Evolutionary conservation across 2,797 vertebrate genomes (phyloP), one percentile per base, ranked within the genome.

Genomic region (Xerus rutilus): DNA sequence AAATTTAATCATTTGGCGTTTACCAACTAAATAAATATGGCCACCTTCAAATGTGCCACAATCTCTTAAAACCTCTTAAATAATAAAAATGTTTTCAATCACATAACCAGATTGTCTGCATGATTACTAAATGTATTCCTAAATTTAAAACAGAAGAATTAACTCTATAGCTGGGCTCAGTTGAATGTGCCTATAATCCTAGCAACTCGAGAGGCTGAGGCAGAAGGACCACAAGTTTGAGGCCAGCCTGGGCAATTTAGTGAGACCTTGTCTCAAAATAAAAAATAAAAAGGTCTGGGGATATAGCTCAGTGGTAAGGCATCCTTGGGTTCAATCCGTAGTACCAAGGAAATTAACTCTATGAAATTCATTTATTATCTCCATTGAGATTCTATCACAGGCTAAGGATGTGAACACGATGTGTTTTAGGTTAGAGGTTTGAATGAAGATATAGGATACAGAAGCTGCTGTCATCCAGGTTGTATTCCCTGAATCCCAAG

Each of bases 51-150:
- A 57, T 83, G 72, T 67, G 45, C 45, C 59, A 79, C 49, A 90
- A 85, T 76, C 69, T 93, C 86, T 86, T 92, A 90, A 95, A 74
- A 82, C 72, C 69, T 93, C 86, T 82, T 92, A 92, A 95, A 78
- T n/a, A 78, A 43, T 88, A 67, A 91, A 94, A 88, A 35, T 74
- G 65, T 92, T 89, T 95, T 95, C n/a, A 83, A 1, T 73, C 77
- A 67, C 28, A 69, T 89, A 54, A 52, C n/a, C 59, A 85, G 72
- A 54, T 72, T 88, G 25, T 90, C 45, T 52, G 35, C 70, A 32
- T 45, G 49, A 64, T 88, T 93, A 77, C 72, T 82, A 77, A 91
- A 94, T 92, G 7, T 74, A 49, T 90, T 97, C 20, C 43, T 88
- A 86, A 86, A 96, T 65, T 78, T 90, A 73, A 95, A 96, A 91